Evolutionary conservation across 2,888 invertebrate species (phyloP).

Genomic region (Allophyes oxyacanthae): DNA sequence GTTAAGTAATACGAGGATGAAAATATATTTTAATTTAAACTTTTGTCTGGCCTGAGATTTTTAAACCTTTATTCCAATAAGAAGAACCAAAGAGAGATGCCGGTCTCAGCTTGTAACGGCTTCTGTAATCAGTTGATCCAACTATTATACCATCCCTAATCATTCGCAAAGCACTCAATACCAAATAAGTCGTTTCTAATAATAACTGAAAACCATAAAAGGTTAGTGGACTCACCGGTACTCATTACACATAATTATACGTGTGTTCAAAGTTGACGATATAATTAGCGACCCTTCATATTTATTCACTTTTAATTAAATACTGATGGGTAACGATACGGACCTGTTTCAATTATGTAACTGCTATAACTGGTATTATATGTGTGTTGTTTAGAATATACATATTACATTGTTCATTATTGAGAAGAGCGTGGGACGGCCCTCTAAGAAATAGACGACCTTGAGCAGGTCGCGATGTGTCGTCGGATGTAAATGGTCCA

Average conservation of each 20-base stretch:
- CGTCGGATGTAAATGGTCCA: too few species aligned
- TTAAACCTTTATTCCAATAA: too few species aligned
- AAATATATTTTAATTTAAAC: too few species aligned
- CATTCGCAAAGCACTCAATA: slow-evolving; percentile 9
- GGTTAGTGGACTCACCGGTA: slow-evolving; percentile 7
- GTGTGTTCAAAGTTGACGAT: slow-evolving; percentile 18
- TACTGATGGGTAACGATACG: background rate
- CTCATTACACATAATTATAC: slow-evolving; percentile 25
- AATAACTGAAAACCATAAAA: slow-evolving; percentile 31
- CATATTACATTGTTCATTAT: slow-evolving; percentile 1
- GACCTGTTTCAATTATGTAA: slow-evolving; percentile 10
- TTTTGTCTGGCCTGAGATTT: too few species aligned
- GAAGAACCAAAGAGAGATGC: too few species aligned
- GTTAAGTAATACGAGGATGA: too few species aligned
- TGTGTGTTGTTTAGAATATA: background rate
- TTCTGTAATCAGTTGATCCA: too few species aligned
- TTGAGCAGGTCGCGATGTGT: too few species aligned
- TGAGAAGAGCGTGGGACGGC: too few species aligned
- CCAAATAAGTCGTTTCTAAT: slow-evolving; percentile 31
- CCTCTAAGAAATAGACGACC: too few species aligned
- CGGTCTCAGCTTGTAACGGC: too few species aligned
- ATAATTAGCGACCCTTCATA: slow-evolving; percentile 23
- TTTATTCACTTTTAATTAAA: slow-evolving; percentile 10
- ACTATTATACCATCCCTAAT: too few species aligned
- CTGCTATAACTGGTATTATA: background rate